phyloP scores from a whole-genome alignment of 2,797 vertebrate genomes.

The Podarcis lilfordi region DNA sequence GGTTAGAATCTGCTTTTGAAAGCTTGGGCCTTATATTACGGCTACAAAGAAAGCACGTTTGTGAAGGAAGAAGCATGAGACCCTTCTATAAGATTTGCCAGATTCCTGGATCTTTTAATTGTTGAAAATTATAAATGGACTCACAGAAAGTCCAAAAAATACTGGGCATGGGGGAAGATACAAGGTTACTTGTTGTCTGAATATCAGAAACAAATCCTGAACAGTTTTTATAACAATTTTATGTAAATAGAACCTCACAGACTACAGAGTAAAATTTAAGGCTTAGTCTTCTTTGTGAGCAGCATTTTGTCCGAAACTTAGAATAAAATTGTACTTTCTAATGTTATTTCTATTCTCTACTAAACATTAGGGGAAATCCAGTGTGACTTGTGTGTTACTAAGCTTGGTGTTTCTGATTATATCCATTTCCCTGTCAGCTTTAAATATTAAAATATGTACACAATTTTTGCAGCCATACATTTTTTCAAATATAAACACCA shows the following conservation, averaged over 20 bases:
- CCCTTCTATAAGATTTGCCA: neutral
- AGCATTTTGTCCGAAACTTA: slow-evolving; percentile 7
- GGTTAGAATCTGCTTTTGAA: neutral
- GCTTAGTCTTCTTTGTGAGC: slow-evolving; percentile 22
- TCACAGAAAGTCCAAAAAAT: slow-evolving; percentile 6
- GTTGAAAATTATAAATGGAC: neutral
- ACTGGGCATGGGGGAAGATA: neutral
- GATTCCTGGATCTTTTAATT: neutral
- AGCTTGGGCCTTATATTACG: neutral
- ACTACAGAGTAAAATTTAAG: neutral
- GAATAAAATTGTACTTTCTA: neutral
- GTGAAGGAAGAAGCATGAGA: neutral
- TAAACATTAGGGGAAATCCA: slow-evolving; percentile 29
- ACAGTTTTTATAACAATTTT: neutral
- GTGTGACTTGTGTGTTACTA: slow-evolving; percentile 31
- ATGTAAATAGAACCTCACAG: neutral
- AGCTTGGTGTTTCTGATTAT: slow-evolving; percentile 43
- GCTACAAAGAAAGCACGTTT: neutral
- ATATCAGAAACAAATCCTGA: slow-evolving; percentile 17
- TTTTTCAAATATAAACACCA: slow-evolving; percentile 29
- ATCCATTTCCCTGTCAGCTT: slow-evolving; percentile 52
- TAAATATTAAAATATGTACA: slow-evolving; percentile 37
- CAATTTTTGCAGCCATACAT: slow-evolving; percentile 28
- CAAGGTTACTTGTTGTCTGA: neutral
- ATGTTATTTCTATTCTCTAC: slow-evolving; percentile 14